Conservation (phyloP, 2,888 invertebrate species). For the Odontothrips loti region DNA sequence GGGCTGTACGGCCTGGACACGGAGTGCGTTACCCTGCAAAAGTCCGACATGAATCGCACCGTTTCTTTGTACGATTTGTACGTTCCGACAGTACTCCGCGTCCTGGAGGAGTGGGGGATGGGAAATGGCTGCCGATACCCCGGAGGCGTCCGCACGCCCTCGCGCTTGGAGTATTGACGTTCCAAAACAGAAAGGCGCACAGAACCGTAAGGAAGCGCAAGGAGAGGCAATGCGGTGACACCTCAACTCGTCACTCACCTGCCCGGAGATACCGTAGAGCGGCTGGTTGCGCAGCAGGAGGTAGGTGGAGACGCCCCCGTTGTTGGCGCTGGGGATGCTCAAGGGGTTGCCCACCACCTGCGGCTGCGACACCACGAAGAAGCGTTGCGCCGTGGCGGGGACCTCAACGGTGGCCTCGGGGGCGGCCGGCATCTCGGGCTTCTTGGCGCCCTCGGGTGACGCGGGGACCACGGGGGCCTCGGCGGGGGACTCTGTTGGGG, state of each 20-base stretch:
- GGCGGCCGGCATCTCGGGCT: not conserved
- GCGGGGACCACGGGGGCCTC: not conserved
- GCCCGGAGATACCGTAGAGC: not conserved
- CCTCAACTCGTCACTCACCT: not conserved
- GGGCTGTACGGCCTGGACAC: not conserved
- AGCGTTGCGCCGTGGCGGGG: not conserved
- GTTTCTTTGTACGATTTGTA: too few relatives aligned
- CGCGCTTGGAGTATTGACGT: too few relatives aligned
- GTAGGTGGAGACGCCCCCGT: constrained; percentile 38
- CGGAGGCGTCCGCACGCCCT: too few relatives aligned
- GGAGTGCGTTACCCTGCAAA: not conserved
- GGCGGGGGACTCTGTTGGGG: not conserved
- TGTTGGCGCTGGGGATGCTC: constrained; percentile 35
- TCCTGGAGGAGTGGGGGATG: too few relatives aligned
- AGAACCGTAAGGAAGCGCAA: too few relatives aligned
- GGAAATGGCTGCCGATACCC: too few relatives aligned
- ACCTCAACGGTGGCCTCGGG: not conserved
- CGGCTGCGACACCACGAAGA: constrained; percentile 12
- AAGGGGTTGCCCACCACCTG: constrained; percentile 33
- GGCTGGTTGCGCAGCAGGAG: constrained; percentile 36
- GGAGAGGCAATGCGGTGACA: too few relatives aligned
- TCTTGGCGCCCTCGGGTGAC: not conserved
- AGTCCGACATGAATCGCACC: not conserved
- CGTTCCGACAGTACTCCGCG: too few relatives aligned
- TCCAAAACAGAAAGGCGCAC: too few relatives aligned